Percentiles rank a stretch among this genome's conserved stretches.
Conservation (phyloP, 2,888 invertebrate species). For the Aporophyla lueneburgensis region DNA sequence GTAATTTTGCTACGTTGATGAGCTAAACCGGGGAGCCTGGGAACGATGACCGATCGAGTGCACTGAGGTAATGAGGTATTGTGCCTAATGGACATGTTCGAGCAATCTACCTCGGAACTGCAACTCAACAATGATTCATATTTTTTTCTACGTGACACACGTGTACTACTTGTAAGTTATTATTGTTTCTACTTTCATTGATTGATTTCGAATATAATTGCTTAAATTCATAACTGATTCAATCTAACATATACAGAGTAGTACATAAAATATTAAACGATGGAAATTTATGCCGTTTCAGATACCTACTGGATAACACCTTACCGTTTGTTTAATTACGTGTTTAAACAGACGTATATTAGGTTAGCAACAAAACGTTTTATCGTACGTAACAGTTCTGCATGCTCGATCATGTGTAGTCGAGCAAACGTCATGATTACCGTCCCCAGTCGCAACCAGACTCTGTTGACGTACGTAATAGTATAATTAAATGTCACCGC, state of each 20-base stretch:
- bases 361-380: slow-evolving; percentile 59
- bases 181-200: not conserved
- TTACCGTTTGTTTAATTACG: slow-evolving; percentile 52
- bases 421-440: slow-evolving; percentile 64
- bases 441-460: slow-evolving; percentile 62
- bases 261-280: slow-evolving; percentile 6
- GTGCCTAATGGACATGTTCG: slow-evolving; percentile 47
- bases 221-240: not conserved
- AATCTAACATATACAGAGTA: not conserved
- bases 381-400: slow-evolving; percentile 45
- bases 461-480: slow-evolving; percentile 66
- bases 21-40: slow-evolving; percentile 52
- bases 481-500: slow-evolving; percentile 63
- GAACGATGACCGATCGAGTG: slow-evolving; percentile 34
- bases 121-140: not conserved
- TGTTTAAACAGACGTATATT: slow-evolving; percentile 42
- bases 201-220: not conserved
- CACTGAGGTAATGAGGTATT: slow-evolving; percentile 9
- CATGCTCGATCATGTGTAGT: slow-evolving; percentile 52
- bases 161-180: not conserved
- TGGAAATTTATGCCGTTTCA: slow-evolving; percentile 14
- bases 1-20: slow-evolving; percentile 62
- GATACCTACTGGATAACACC: slow-evolving; percentile 15
- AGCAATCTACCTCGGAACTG: slow-evolving; percentile 39
- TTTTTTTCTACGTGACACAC: not conserved